Conservation (phyloP, 2,797 vertebrate genomes). For the Synaphobranchus kaupii region DNA sequence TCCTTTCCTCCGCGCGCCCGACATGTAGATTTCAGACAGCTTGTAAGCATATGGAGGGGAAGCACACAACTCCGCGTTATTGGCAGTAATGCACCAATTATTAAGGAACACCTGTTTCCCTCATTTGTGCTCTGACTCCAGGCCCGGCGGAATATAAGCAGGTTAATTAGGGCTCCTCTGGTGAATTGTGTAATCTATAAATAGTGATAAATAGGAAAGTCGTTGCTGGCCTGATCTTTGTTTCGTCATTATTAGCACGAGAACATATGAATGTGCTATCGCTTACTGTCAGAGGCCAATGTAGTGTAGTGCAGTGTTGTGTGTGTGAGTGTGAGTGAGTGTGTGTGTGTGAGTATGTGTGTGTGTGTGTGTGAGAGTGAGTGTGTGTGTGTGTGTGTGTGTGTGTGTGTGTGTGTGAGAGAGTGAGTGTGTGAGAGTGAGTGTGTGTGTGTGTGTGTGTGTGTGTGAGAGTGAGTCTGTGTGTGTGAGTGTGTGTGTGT, state of each 20-base stretch:
- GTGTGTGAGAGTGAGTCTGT: background rate
- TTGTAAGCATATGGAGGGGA: constrained; percentile 73
- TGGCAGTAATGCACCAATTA: constrained; percentile 75
- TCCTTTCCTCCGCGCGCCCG: constrained; percentile 60
- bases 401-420: background rate
- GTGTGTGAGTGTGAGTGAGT: background rate
- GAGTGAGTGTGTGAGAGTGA: background rate
- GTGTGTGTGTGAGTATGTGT: background rate
- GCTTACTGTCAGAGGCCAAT: background rate
- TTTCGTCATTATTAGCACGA: constrained; percentile 18
- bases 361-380: constrained; percentile 37
- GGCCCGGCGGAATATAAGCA: constrained; percentile 73
- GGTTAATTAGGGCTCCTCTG: constrained; percentile 80
- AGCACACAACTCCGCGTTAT: constrained; percentile 70
- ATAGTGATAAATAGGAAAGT: constrained; percentile 61
- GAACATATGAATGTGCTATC: background rate
- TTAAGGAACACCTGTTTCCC: constrained; percentile 81
- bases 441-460: background rate
- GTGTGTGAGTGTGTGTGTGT: background rate
- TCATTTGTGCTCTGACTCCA: constrained; percentile 70
- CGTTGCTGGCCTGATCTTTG: background rate
- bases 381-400: background rate
- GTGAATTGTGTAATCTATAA: constrained; percentile 81
- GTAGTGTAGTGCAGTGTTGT: too few species aligned
- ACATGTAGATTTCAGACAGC: constrained; percentile 61